A percentile compares a stretch with the other conserved stretches of the same genome.
These are phyloP conservation scores for Rhinoraja longicauda DNA, from an alignment of 2,797 vertebrate genomes.

Conservation along the genomic window DNA sequence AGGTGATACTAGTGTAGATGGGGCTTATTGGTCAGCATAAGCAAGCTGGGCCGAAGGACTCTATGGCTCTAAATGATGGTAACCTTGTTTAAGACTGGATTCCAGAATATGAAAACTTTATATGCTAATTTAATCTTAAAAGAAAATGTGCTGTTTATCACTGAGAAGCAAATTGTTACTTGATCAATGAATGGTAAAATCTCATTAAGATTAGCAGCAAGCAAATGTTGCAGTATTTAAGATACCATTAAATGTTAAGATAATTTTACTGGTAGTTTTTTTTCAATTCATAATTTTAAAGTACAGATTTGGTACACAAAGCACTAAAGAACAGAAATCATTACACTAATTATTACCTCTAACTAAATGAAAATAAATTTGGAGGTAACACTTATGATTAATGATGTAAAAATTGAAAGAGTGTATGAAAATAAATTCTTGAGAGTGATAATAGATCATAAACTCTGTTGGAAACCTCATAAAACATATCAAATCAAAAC, in stretches of 20 bases:
- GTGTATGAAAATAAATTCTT: too few species aligned
- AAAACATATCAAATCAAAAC: too few species aligned
- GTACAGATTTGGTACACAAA: background rate
- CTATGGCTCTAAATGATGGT: background rate
- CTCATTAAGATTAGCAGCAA: background rate
- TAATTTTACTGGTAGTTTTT: background rate
- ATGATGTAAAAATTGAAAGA: too few species aligned
- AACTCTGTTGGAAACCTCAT: too few species aligned
- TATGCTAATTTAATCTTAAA: background rate
- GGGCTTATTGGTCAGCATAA: too few species aligned
- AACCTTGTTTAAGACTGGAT: background rate
- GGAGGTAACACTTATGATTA: too few species aligned
- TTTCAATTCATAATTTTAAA: background rate
- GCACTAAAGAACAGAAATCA: background rate
- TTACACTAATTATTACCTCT: background rate
- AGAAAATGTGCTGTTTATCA: background rate
- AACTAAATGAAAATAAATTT: background rate
- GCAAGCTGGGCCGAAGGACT: too few species aligned
- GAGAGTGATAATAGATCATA: too few species aligned
- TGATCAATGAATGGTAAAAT: background rate
- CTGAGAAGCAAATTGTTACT: background rate
- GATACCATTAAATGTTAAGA: background rate
- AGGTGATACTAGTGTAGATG: too few species aligned
- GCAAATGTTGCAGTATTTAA: background rate
- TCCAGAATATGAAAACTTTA: background rate